A percentile compares a stretch with the other conserved stretches of the same genome.
phyloP scores from a whole-genome alignment of 1,140 invertebrate species.

The Samia ricini region DNA sequence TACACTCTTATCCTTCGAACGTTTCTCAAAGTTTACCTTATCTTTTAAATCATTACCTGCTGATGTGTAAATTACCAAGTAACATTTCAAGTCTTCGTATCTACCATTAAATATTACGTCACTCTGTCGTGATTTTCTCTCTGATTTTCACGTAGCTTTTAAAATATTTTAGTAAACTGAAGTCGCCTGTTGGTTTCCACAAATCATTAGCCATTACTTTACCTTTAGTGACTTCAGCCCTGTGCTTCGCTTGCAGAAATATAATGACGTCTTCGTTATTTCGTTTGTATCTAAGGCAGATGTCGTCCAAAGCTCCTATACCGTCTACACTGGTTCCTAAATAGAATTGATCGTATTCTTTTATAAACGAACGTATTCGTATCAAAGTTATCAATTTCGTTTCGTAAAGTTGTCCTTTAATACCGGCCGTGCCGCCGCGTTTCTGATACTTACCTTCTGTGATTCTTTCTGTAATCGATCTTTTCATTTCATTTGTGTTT shows the following conservation, averaged over 20 bases:
- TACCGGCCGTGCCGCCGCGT: slow-evolving; percentile 7
- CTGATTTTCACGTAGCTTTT: slow-evolving; percentile 7
- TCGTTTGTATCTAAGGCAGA: slow-evolving; percentile 9
- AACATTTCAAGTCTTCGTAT: slow-evolving; percentile 9
- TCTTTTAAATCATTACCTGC: neutral
- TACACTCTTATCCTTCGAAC: neutral
- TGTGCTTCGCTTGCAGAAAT: slow-evolving; percentile 19
- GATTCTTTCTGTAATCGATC: neutral
- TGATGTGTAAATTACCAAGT: slow-evolving; percentile 18
- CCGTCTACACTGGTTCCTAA: slow-evolving; percentile 13
- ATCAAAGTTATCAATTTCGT: slow-evolving; percentile 17
- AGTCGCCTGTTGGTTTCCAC: neutral
- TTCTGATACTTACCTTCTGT: no score
- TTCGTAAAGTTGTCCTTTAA: slow-evolving; percentile 17
- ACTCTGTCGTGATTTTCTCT: neutral
- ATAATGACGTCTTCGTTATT: neutral
- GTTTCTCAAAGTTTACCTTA: neutral
- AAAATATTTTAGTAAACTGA: slow-evolving; percentile 10
- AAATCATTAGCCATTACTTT: slow-evolving; percentile 1
- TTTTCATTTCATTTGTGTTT: neutral
- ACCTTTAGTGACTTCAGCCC: neutral
- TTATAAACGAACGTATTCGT: neutral
- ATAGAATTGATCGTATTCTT: slow-evolving; percentile 1
- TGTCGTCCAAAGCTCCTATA: slow-evolving; percentile 15
- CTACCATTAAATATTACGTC: slow-evolving; percentile 8